These are phyloP conservation scores for Papilio xuthus DNA, from an alignment of 1,140 invertebrate genomes.

Conservation along the genomic window DNA sequence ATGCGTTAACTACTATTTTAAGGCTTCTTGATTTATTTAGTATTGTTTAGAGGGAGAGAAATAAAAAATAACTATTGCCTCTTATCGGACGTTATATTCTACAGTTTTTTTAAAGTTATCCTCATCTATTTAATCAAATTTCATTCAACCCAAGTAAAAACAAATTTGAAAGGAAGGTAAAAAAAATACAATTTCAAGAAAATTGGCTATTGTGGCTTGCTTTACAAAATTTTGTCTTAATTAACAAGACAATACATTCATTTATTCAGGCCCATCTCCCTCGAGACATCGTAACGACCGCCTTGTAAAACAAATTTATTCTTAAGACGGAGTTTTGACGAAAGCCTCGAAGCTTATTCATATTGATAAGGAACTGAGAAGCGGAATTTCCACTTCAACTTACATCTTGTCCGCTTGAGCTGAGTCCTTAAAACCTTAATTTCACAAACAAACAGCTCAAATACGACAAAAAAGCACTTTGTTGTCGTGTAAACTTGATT, in stretches of 20 bases:
- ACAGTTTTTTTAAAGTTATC: not conserved
- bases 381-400: conserved; percentile 33
- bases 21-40: not conserved
- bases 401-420: conserved; percentile 18
- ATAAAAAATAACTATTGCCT: not conserved
- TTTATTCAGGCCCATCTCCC: conserved; percentile 35
- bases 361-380: conserved; percentile 34
- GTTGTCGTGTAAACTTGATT: conserved; percentile 56
- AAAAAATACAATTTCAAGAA: conserved; percentile 27
- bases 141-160: not conserved
- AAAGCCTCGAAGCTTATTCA: conserved; percentile 33
- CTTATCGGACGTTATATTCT: not conserved
- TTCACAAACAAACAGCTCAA: conserved; percentile 39
- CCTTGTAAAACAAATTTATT: conserved; percentile 39
- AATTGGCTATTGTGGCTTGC: conserved; percentile 26
- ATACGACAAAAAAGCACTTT: conserved; percentile 60
- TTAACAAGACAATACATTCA: conserved; percentile 40
- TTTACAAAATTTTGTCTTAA: conserved; percentile 36
- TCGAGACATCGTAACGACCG: conserved; percentile 35
- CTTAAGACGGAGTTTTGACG: conserved; percentile 36
- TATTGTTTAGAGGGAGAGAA: no score
- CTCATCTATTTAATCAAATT: not conserved
- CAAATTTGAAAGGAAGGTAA: not conserved
- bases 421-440: conserved; percentile 31
- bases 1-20: not conserved